A percentile compares a stretch with the other conserved stretches of the same genome.
Evolutionary conservation across 2,888 invertebrate species (phyloP).

Genomic region (Palloptera scutellata): DNA sequence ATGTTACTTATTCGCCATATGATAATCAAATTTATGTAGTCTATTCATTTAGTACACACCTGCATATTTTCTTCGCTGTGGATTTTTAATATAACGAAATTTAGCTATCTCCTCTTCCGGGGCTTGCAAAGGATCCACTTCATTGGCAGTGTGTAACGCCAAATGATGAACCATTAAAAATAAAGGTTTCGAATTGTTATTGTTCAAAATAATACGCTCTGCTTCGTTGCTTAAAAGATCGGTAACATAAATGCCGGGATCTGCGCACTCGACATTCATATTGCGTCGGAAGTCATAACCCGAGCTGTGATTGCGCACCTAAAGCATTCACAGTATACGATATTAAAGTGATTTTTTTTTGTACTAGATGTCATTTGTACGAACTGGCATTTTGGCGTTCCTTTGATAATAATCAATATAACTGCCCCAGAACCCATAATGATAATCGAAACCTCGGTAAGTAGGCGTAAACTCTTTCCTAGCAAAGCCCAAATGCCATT

Average conservation of each 20-base stretch:
- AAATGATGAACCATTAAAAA: constrained; percentile 82
- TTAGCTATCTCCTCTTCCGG: constrained; percentile 75
- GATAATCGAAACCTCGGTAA: constrained; percentile 79
- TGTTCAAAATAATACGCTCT: constrained; percentile 69
- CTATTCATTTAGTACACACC: constrained; percentile 65
- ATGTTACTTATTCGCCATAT: no score
- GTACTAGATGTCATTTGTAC: neutral
- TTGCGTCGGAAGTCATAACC: constrained; percentile 68
- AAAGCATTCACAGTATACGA: neutral
- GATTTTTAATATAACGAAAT: constrained; percentile 74
- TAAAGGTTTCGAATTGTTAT: constrained; percentile 69
- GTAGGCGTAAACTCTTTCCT: constrained; percentile 70
- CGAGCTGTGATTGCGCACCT: constrained; percentile 37
- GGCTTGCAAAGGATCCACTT: constrained; percentile 74
- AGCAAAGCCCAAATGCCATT: constrained; percentile 90
- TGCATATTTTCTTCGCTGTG: constrained; percentile 73
- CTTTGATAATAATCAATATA: constrained; percentile 81
- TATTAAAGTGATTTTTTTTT: neutral
- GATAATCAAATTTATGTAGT: no score
- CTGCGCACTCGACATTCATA: constrained; percentile 66
- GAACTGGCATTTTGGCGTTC: constrained; percentile 14
- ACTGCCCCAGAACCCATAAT: constrained; percentile 86
- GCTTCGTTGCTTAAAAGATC: constrained; percentile 75
- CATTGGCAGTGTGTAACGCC: constrained; percentile 81
- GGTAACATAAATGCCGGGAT: constrained; percentile 72